Evolutionary conservation across 2,888 invertebrate species (phyloP).

Genomic region (Balanococcus diminutus): DNA sequence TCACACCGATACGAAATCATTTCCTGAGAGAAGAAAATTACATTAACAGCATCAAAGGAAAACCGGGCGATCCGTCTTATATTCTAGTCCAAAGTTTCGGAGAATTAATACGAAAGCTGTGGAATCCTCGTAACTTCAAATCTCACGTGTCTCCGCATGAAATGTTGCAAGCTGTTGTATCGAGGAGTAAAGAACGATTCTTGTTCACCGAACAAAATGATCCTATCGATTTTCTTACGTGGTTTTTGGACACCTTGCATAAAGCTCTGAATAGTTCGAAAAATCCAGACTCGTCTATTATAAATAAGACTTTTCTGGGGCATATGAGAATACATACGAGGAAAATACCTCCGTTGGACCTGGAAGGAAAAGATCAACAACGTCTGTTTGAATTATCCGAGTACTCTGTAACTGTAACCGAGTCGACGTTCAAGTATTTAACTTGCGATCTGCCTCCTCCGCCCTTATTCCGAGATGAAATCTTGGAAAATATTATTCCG

Average conservation of each 20-base stretch:
- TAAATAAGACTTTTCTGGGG: constrained; percentile 93
- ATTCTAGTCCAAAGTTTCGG: constrained; percentile 91
- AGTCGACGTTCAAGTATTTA: constrained; percentile 93
- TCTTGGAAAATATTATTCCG: constrained; percentile 98
- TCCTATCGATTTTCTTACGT: constrained; percentile 96
- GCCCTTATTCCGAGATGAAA: constrained; percentile 96
- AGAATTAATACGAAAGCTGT: constrained; percentile 93
- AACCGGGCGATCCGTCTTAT: constrained; percentile 93
- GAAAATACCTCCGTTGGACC: constrained; percentile 90
- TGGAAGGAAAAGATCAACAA: constrained; percentile 86
- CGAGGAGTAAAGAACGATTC: constrained; percentile 95
- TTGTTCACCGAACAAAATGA: constrained; percentile 99
- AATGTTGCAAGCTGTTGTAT: constrained; percentile 97
- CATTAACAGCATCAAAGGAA: constrained; percentile 80
- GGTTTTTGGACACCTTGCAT: constrained; percentile 97
- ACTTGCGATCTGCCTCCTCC: constrained; percentile 98
- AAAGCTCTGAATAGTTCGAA: constrained; percentile 92
- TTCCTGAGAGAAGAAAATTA: constrained; percentile 95
- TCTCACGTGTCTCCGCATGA: constrained; percentile 99
- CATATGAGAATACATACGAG: constrained; percentile 88
- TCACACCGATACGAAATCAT: constrained; percentile 91
- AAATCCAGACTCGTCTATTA: constrained; percentile 84
- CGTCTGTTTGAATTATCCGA: constrained; percentile 80
- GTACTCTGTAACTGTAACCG: constrained; percentile 84
- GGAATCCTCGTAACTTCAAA: constrained; percentile 99